Evolutionary conservation across 1,140 invertebrate genomes (phyloP).

Genomic region (Drosophila saltans): DNA sequence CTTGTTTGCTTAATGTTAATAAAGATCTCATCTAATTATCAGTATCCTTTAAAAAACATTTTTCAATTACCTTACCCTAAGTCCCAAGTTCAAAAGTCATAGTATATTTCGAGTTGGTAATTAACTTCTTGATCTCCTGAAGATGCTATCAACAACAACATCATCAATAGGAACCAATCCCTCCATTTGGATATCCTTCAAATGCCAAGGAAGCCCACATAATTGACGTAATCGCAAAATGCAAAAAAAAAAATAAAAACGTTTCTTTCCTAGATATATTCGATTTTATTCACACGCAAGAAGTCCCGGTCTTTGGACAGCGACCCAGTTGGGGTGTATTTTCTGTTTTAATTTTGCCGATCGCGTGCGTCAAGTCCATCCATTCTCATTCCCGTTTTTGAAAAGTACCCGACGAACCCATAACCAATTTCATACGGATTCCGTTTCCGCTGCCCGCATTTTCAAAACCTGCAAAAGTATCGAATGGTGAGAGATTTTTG

Average conservation of each 20-base stretch:
- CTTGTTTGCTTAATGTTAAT: not conserved
- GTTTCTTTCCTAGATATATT: constrained; percentile 47
- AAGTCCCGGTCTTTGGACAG: constrained; percentile 30
- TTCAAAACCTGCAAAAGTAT: constrained; percentile 74
- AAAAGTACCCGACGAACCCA: not conserved
- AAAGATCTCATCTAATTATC: not conserved
- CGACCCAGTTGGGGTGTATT: constrained; percentile 64
- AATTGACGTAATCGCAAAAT: constrained; percentile 68
- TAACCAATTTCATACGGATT: constrained; percentile 37
- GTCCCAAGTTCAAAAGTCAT: constrained; percentile 38
- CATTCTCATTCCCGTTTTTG: constrained; percentile 26
- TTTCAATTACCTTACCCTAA: constrained; percentile 22
- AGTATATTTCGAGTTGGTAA: constrained; percentile 2
- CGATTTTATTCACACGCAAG: constrained; percentile 56
- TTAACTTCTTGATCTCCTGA: constrained; percentile 64
- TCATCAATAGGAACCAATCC: constrained; percentile 28
- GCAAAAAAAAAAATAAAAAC: constrained; percentile 53
- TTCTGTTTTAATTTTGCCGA: constrained; percentile 57
- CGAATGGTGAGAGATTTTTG: constrained; percentile 61
- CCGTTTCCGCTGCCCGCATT: constrained; percentile 70
- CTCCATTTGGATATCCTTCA: constrained; percentile 15
- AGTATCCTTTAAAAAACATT: not conserved
- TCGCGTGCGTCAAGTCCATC: constrained; percentile 63
- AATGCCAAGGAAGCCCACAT: constrained; percentile 52
- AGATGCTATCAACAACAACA: constrained; percentile 50